Percentiles rank a stretch among this genome's conserved stretches.
Evolutionary conservation across 64 coral and sea anemone genomes (phyloP).

Genomic region (Catalaphyllia jardinei): DNA sequence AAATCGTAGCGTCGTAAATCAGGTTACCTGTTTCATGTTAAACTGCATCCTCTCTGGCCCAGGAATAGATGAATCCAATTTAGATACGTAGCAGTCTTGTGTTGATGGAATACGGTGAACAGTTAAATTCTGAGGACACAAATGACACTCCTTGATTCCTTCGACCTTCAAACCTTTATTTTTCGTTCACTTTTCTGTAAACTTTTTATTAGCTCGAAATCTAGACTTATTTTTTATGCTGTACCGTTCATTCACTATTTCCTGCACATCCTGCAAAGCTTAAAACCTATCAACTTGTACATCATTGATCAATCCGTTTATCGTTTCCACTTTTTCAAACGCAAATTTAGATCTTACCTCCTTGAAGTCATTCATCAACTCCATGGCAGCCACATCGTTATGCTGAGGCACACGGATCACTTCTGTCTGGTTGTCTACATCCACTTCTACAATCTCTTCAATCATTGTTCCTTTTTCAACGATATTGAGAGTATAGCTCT

Average conservation of each 20-base stretch:
- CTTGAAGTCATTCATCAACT: background rate
- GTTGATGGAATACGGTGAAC: background rate
- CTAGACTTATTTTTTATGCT: too few species aligned
- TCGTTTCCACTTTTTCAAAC: background rate
- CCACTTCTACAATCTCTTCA: background rate
- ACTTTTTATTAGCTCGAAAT: too few species aligned
- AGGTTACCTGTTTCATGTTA: background rate
- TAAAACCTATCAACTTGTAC: background rate
- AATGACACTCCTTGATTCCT: background rate
- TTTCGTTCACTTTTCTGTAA: too few species aligned
- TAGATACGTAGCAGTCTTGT: background rate
- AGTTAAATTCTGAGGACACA: background rate
- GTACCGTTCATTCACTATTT: too few species aligned
- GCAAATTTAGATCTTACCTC: background rate
- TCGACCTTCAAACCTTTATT: too few species aligned
- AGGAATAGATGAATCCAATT: background rate
- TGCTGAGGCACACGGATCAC: constrained; percentile 2
- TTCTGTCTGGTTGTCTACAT: constrained; percentile 1
- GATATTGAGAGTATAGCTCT: background rate
- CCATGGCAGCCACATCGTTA: background rate
- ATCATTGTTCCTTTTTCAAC: background rate
- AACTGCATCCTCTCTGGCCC: background rate
- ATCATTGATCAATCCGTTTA: background rate
- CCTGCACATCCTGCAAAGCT: too few species aligned
- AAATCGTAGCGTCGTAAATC: background rate